A percentile compares a stretch with the other conserved stretches of the same genome.
phyloP scores from a whole-genome alignment of 1,140 invertebrate genomes.

The Euwallacea similis region DNA sequence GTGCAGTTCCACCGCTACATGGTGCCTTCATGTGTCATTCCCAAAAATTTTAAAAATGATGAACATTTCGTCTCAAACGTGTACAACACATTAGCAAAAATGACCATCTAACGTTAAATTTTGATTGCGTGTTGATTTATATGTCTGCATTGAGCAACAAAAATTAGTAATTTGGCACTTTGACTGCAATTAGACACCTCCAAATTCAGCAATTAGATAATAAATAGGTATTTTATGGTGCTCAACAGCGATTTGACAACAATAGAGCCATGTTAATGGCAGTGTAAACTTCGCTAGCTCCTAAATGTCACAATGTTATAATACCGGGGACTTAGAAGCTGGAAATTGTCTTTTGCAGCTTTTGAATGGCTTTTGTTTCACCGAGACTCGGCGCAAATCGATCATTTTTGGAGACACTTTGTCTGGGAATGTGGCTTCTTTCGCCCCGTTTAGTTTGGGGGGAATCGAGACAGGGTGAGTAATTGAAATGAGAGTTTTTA shows the following conservation, averaged over 20 bases:
- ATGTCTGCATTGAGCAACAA: no score
- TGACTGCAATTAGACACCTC: background rate
- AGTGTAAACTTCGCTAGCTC: conserved; percentile 29
- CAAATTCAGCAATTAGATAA: conserved; percentile 23
- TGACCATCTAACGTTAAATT: no score
- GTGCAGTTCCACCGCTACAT: no score
- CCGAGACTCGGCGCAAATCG: conserved; percentile 15
- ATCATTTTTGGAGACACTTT: conserved; percentile 24
- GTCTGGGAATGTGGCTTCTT: conserved; percentile 12
- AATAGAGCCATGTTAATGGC: conserved; percentile 30
- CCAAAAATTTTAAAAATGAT: no score
- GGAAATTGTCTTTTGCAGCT: conserved; percentile 31
- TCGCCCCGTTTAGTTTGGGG: background rate
- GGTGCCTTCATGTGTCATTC: no score
- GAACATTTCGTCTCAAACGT: no score
- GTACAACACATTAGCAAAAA: no score
- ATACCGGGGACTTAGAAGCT: conserved; percentile 23
- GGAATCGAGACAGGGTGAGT: no score
- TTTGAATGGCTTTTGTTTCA: conserved; percentile 29
- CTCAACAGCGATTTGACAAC: conserved; percentile 18
- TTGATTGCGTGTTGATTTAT: no score
- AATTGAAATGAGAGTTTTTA: no score
- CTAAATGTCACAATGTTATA: conserved; percentile 33
- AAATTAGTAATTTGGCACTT: no score
- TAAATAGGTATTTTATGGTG: conserved; percentile 23